Percentiles rank a stretch among this genome's conserved stretches.
Conservation (phyloP, 2,113 vertebrate species). For the Microcebus griseorufus region DNA sequence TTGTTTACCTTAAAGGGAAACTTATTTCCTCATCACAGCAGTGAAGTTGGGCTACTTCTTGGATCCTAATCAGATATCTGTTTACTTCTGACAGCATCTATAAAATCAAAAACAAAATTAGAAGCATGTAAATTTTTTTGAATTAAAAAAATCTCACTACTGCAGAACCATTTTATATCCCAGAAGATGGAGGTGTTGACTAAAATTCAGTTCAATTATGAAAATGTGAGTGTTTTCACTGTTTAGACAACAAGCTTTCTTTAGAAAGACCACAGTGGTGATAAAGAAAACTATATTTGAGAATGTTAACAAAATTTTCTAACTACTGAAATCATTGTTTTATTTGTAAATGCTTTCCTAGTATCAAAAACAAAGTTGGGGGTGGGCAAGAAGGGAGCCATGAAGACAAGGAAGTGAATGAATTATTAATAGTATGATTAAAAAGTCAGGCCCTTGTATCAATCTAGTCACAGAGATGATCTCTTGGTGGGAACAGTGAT, state of each 20-base stretch:
- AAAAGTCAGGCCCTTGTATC: too few species aligned
- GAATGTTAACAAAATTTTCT: background rate
- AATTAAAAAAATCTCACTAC: background rate
- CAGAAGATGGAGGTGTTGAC: background rate
- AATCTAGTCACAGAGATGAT: background rate
- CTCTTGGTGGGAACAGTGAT: background rate
- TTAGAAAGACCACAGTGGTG: background rate
- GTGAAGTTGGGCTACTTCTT: constrained; percentile 87
- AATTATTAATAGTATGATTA: background rate
- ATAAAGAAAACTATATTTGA: background rate
- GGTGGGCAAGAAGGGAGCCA: background rate
- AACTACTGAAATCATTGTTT: background rate
- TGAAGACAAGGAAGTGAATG: background rate
- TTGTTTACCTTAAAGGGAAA: constrained; percentile 87
- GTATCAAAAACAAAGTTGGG: background rate
- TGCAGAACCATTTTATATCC: background rate
- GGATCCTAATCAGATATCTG: constrained; percentile 87
- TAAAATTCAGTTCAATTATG: background rate
- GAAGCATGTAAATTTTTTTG: background rate
- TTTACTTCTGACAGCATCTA: constrained; percentile 88
- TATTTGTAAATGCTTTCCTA: background rate
- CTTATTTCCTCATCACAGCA: constrained; percentile 83
- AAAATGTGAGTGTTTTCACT: constrained; percentile 25
- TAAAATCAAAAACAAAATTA: constrained; percentile 60
- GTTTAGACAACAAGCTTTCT: background rate